phyloP scores from a whole-genome alignment of 2,888 invertebrate species.

The Flexamia atlantica region DNA sequence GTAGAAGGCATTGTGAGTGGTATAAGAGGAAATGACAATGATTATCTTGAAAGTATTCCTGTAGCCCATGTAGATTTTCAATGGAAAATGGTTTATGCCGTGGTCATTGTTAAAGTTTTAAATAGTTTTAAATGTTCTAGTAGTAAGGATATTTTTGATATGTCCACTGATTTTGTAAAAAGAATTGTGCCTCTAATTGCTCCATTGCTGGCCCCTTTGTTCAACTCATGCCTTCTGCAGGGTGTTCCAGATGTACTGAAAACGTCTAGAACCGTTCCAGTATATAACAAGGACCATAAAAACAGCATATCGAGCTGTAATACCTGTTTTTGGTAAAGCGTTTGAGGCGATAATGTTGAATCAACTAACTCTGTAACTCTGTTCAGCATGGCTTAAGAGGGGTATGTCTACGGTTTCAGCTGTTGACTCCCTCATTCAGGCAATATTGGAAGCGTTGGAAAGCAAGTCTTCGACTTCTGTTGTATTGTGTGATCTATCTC shows the following conservation, averaged over 20 bases:
- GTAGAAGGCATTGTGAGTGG: no score
- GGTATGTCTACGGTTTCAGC: slow-evolving; percentile 5
- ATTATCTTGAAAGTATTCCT: neutral
- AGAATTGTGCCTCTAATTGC: neutral
- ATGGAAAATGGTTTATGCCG: neutral
- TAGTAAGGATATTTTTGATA: neutral
- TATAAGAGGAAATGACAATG: neutral
- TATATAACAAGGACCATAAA: neutral
- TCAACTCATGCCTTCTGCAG: neutral
- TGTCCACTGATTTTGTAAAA: neutral
- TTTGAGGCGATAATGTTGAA: slow-evolving; percentile 13
- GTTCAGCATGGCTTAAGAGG: neutral
- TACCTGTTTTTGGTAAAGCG: neutral
- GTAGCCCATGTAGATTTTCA: neutral
- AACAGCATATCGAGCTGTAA: neutral
- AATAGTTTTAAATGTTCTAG: neutral
- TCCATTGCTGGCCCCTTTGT: neutral
- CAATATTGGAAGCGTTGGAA: neutral
- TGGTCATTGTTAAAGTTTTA: neutral
- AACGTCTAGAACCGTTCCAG: neutral
- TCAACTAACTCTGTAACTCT: neutral
- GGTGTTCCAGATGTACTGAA: slow-evolving; percentile 8
- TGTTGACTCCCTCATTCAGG: slow-evolving; percentile 6
- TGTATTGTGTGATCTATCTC: slow-evolving; percentile 11
- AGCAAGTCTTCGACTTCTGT: neutral